Evolutionary conservation across 2,797 vertebrate species (phyloP).

Genomic region (Coregonus sp.): DNA sequence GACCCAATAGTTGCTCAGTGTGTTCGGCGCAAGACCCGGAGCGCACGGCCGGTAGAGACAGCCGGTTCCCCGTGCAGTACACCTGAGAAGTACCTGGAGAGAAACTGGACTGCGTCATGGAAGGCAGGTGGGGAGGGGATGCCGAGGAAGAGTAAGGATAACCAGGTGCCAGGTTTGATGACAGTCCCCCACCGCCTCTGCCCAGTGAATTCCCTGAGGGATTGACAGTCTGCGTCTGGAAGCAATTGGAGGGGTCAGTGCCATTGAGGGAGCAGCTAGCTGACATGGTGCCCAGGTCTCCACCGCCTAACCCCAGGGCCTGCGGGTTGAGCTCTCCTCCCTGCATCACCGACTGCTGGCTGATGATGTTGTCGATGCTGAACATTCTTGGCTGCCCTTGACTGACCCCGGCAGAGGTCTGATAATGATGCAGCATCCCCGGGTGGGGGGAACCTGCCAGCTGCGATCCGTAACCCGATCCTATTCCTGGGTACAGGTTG

Average conservation of each 20-base stretch:
- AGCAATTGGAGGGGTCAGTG: slow-evolving; percentile 79
- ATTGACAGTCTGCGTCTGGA: slow-evolving; percentile 76
- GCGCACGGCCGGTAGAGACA: slow-evolving; percentile 79
- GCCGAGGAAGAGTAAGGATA: slow-evolving; percentile 81
- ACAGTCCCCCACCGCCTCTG: slow-evolving; percentile 69
- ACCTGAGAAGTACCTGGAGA: slow-evolving; percentile 82
- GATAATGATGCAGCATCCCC: slow-evolving; percentile 82
- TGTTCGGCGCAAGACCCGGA: slow-evolving; percentile 82
- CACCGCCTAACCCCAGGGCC: slow-evolving; percentile 68
- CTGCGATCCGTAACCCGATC: slow-evolving; percentile 75
- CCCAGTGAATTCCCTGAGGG: slow-evolving; percentile 69
- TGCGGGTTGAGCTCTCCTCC: slow-evolving; percentile 67
- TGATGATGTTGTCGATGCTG: slow-evolving; percentile 92
- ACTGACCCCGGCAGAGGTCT: slow-evolving; percentile 69
- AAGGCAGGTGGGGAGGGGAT: slow-evolving; percentile 78
- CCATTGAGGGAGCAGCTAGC: slow-evolving; percentile 76
- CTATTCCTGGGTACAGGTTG: slow-evolving; percentile 73
- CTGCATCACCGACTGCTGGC: slow-evolving; percentile 82
- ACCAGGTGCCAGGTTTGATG: slow-evolving; percentile 70
- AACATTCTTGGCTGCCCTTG: slow-evolving; percentile 86
- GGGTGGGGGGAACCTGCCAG: slow-evolving; percentile 75
- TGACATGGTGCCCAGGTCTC: slow-evolving; percentile 76
- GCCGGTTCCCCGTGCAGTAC: slow-evolving; percentile 80
- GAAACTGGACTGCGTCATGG: slow-evolving; percentile 80
- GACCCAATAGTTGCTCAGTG: slow-evolving; percentile 84